Base-by-base conservation (phyloP, 2,113 vertebrate genomes). In the Madoqua kirkii region DNA sequence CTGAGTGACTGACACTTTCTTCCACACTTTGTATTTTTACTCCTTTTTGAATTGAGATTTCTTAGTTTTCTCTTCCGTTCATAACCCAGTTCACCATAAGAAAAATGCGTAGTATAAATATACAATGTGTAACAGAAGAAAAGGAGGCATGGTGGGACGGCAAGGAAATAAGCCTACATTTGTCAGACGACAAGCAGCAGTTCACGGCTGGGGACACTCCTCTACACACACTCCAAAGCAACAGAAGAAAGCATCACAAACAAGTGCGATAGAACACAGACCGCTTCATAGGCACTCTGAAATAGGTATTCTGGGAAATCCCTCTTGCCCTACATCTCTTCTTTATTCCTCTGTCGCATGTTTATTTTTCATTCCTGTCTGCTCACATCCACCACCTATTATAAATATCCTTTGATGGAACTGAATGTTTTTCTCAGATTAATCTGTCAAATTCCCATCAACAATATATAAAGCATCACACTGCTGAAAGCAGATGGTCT, bases 401-500 rank as follows among this genome's bases (percentile, higher is more conserved):
- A n/a, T 86, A 92, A 87, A 89, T 60, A 90, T 14, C 19, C 21
- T 21, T 78, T 88, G 74, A 86, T 89, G 10, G 19, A 92, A 82
- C 90, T 60, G n/a, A 91, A 60, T 71, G 33, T 57, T 98, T 89
- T 89, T 81, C 79, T 91, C 48, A 83, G 71, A 96, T 87, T 87
- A 91, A 59, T 89, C 83, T 95, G 50, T 94, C 78, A 94, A 59
- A 36, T 90, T 82, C 91, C 74, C 84, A 11, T 89, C 87, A 84
- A 74, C 62, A 95, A 25, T 16, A 31, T 54, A 71, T 13, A 89
- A 36, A 89, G 15, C 48, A 2, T 64, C 62, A 85, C 91, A 52
- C 74, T 62, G 50, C 89, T 79, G 60, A 57, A 97, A 94, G 60
- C 96, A 95, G 89, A 92, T 85, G 91, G 67, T 45, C 74, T 88